Conservation (phyloP, 2,113 vertebrate genomes). For the Sceloporus undulatus region DNA sequence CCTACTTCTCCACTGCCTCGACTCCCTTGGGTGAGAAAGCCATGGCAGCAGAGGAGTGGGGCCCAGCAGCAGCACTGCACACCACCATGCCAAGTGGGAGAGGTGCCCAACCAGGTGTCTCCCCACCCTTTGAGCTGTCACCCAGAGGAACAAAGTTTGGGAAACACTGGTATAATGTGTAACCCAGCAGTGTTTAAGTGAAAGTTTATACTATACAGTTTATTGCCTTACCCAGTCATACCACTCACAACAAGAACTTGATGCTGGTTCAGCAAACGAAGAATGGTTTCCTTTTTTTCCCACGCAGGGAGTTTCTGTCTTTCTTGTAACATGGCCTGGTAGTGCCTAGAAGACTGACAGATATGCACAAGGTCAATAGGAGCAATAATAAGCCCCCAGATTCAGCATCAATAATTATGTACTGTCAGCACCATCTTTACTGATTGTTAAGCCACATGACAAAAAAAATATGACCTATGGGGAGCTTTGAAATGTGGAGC, state of each 20-base stretch:
- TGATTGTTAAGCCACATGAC: background rate
- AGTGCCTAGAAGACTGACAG: slow-evolving; percentile 87
- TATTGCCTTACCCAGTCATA: slow-evolving; percentile 92
- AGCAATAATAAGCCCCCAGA: background rate
- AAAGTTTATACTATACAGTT: background rate
- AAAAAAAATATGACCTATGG: background rate
- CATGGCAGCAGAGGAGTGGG: no score
- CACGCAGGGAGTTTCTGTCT: slow-evolving; percentile 93
- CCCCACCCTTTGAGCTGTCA: no score
- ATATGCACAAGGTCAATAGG: slow-evolving; percentile 2
- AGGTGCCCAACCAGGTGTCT: no score
- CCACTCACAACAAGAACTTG: slow-evolving; percentile 97
- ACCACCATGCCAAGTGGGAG: no score
- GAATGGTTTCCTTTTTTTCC: slow-evolving; percentile 88
- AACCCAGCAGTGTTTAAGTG: background rate
- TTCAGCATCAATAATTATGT: background rate
- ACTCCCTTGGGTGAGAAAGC: no score
- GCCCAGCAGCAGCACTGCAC: no score
- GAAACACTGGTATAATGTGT: no score
- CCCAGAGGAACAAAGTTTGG: no score
- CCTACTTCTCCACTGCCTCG: no score
- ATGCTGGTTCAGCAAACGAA: slow-evolving; percentile 81
- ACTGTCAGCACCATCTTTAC: background rate
- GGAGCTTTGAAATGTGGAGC: background rate
- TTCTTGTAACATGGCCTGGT: slow-evolving; percentile 88